phyloP scores from a whole-genome alignment of 2,113 vertebrate genomes.

The Progne subis region DNA sequence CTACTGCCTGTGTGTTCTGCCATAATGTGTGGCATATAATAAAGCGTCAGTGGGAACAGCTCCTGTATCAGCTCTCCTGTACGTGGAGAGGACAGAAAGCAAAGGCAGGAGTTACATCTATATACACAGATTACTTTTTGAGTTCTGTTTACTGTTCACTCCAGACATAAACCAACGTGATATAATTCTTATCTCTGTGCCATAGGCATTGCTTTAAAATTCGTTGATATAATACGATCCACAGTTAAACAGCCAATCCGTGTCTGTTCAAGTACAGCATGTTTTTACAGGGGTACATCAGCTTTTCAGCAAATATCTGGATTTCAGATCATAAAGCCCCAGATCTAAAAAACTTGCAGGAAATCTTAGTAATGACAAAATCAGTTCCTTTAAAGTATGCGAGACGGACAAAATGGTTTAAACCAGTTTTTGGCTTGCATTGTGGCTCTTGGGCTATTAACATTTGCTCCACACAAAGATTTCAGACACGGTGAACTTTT shows the following conservation, averaged over 20 bases:
- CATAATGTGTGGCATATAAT: not conserved
- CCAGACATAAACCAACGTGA: not conserved
- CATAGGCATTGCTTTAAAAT: not conserved
- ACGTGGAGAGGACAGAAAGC: not conserved
- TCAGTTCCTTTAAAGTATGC: not conserved
- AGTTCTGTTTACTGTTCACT: not conserved
- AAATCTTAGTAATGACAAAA: not conserved
- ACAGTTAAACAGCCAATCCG: not conserved
- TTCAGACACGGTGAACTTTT: constrained; percentile 56
- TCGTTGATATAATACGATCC: not conserved
- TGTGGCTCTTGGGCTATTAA: constrained; percentile 24
- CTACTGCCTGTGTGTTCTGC: not conserved
- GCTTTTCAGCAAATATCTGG: not conserved
- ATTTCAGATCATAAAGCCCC: not conserved
- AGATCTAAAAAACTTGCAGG: not conserved
- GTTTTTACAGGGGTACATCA: not conserved
- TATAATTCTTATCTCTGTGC: not conserved
- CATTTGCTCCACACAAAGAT: constrained; percentile 48
- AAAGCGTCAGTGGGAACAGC: not conserved
- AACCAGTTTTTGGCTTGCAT: not conserved
- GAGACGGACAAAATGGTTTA: not conserved
- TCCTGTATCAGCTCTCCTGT: not conserved
- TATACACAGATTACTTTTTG: not conserved
- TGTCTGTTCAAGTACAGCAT: not conserved
- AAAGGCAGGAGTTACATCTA: not conserved